Evolutionary conservation across 2,113 vertebrate genomes (phyloP), one percentile per base, ranked within the genome.

Genomic region (Tachycineta bicolor): DNA sequence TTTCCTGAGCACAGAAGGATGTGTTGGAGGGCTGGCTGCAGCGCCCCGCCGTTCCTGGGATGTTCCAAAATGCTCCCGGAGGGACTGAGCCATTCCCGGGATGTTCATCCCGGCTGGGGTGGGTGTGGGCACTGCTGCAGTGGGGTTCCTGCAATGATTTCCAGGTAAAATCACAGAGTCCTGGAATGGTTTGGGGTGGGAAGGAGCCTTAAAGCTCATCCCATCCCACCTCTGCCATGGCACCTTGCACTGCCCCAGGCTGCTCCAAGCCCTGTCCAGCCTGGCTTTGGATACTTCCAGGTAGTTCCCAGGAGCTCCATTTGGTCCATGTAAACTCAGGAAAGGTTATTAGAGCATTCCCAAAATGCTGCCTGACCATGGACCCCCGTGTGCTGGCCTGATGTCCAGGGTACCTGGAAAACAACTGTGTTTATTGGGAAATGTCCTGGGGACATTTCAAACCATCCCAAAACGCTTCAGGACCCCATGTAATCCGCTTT

Each of bases 381-480:
- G 46, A 25, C 1, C 16, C 7, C 31, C 0, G 0, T 12, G 9
- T 5, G 34, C 44, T 20, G 4, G 5, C 28, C 46, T 34, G 9
- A 13, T 50, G n/a, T 44, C 25, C 47, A 8, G 60, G 25, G 20
- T 2, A 37, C 16, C 26, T n/a, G 44, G 14, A 39, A 21, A 41
- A 55, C 23, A 64, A 3, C 20, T 17, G 1, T 9, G 1, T 9
- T 55, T 11, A 17, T 2, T 34, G n/a, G 67, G 37, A 82, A 73
- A 55, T 16, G 5, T 24, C 60, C 60, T 65, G 9, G 34, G 62
- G 28, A 26, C n/a, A 12, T 26, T 41, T 68, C 77, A 86, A 68
- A 47, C 56, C 52, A 58, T 4, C 49, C 63, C 67, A 64, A 64
- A 56, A 44, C 62, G 3, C 16, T 20, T 3, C 3, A 4, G 11